Base-by-base conservation (phyloP, 2,113 vertebrate species). In the Microtus pennsylvanicus region DNA sequence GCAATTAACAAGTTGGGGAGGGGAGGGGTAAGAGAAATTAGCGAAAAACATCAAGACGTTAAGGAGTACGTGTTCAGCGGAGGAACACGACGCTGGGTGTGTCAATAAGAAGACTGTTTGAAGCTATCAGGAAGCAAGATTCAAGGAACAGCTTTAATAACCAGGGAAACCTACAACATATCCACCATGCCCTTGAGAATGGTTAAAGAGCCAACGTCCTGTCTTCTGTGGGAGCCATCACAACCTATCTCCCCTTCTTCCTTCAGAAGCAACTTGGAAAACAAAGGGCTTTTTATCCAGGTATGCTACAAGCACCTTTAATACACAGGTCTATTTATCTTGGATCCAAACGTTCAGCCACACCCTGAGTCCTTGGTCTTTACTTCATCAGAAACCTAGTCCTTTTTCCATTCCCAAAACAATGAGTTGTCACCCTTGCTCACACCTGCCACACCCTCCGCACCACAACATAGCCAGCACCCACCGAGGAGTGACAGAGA, bases 331-430 rank as follows among this genome's bases (percentile, higher is more conserved):
- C 42, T 97, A 72, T 97, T 97, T 97, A 95, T 92, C 82, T 97
- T 97, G 95, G 94, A 95, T 45, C 90, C 55, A 69, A 75, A 81
- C 38, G 47, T 74, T 65, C 55, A 76, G 33, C 95, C 96, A 89
- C 95, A 96, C 97, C 97, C 93, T 83, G 93, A 96, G 77, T 83
- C 74, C 91, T 88, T 50, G 75, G 90, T 91, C 94, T 97, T 83
- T 67, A 94, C 93, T 95, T 93, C 95, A 96, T 89, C 91, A 96
- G 95, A 97, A 90, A 96, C 52, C 87, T 70, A 83, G 72, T 69
- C 65, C 61, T 94, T 86, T 77, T 88, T 91, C 90, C 77, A 74
- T 38, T 94, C 92, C 91, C 94, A 96, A 94, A 92, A 82, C 96
- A 97, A 95, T 63, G 67, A 78, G 45, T n/a, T 86, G 89, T 80